Evolutionary conservation across 2,888 invertebrate genomes (phyloP).

Genomic region (Arge pagana): DNA sequence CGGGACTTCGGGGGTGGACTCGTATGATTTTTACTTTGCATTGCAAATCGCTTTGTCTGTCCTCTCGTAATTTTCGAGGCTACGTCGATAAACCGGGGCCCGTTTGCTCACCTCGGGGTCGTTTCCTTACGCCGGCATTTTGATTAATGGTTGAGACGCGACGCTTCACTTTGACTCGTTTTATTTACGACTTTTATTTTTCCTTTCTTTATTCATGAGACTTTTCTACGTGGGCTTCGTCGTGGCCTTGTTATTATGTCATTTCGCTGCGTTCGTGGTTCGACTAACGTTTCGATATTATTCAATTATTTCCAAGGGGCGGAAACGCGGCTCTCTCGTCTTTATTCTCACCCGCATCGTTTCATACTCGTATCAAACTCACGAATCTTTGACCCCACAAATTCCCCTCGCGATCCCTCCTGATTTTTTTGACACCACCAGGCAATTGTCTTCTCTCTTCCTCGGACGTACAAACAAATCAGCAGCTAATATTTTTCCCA

Average conservation of each 20-base stretch:
- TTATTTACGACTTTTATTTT: neutral
- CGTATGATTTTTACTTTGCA: constrained; percentile 34
- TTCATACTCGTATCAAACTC: too few relatives aligned
- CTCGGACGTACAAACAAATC: too few relatives aligned
- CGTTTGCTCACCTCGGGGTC: neutral
- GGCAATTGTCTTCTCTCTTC: too few relatives aligned
- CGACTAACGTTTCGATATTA: neutral
- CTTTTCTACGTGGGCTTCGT: neutral
- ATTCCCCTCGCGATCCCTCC: too few relatives aligned
- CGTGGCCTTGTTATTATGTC: constrained; percentile 17
- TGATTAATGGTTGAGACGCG: neutral
- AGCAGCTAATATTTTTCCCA: too few relatives aligned
- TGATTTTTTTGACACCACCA: too few relatives aligned
- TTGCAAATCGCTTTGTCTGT: constrained; percentile 35
- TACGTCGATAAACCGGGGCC: neutral
- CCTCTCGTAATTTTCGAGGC: constrained; percentile 31
- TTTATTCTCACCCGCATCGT: too few relatives aligned
- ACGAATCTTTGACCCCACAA: too few relatives aligned
- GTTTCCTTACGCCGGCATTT: neutral
- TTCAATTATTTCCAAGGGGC: too few relatives aligned
- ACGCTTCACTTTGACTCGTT: neutral
- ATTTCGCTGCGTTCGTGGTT: constrained; percentile 6
- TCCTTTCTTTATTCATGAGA: constrained; percentile 7
- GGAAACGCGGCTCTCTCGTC: too few relatives aligned
- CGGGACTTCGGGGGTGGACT: constrained; percentile 35